Percentiles rank a stretch among this genome's conserved stretches.
These are phyloP conservation scores for Cotesia glomerata DNA, from an alignment of 1,140 invertebrate genomes.

Conservation along the genomic window DNA sequence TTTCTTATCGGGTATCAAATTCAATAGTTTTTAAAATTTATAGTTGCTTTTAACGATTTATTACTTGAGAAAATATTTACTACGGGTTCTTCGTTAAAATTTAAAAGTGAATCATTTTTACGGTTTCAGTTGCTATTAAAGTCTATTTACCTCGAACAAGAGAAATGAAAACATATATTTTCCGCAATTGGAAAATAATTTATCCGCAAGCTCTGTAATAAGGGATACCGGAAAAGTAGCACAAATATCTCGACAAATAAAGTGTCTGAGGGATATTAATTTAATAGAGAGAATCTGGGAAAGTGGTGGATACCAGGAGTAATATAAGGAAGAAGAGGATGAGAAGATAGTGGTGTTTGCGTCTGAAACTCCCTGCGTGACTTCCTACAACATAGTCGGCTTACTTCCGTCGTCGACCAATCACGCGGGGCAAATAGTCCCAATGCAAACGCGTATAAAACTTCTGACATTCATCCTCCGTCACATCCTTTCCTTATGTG, in stretches of 20 bases:
- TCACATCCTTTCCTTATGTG: not conserved
- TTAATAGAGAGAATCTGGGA: constrained; percentile 45
- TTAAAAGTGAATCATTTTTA: too few relatives aligned
- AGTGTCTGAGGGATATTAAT: constrained; percentile 49
- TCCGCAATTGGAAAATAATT: too few relatives aligned
- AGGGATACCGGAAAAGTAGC: constrained; percentile 20
- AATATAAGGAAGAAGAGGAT: not conserved
- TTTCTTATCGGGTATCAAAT: too few relatives aligned
- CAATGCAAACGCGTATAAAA: constrained; percentile 32
- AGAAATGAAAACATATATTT: too few relatives aligned
- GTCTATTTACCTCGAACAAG: too few relatives aligned
- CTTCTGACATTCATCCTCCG: constrained; percentile 33
- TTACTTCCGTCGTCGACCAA: constrained; percentile 50
- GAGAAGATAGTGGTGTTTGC: constrained; percentile 39
- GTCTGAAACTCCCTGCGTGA: constrained; percentile 53
- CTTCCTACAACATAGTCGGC: constrained; percentile 46
- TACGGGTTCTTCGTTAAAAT: too few relatives aligned
- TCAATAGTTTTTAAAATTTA: too few relatives aligned
- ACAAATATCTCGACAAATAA: constrained; percentile 21
- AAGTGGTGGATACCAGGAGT: not conserved
- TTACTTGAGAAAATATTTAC: too few relatives aligned
- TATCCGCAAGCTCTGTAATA: too few relatives aligned
- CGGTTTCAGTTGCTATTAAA: too few relatives aligned
- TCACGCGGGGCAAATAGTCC: constrained; percentile 35
- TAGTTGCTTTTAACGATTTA: too few relatives aligned